phyloP scores from a whole-genome alignment of 2,797 vertebrate species.

The Otus scops region DNA sequence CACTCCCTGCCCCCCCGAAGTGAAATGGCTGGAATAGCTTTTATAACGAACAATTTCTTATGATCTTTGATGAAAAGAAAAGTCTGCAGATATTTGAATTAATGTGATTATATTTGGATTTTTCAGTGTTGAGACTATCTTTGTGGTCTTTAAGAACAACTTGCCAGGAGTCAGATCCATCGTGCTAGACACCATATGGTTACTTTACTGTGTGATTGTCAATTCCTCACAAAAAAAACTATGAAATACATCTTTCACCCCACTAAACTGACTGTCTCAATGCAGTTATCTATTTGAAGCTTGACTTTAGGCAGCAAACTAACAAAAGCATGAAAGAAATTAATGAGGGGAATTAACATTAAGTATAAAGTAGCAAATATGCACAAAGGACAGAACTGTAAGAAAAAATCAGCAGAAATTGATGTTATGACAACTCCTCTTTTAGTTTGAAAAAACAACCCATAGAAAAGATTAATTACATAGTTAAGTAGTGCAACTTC shows the following conservation, averaged over 20 bases:
- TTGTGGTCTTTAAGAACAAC: background rate
- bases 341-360: background rate
- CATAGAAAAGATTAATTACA: conserved; percentile 24
- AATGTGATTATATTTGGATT: background rate
- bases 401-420: background rate
- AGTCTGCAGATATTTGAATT: background rate
- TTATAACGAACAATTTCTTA: background rate
- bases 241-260: background rate
- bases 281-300: background rate
- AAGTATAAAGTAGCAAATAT: background rate
- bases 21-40: background rate
- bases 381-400: background rate
- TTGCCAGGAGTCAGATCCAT: background rate
- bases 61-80: background rate
- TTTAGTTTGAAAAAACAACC: background rate
- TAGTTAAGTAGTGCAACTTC: conserved; percentile 17
- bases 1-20: accelerated
- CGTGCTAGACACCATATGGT: background rate
- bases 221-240: background rate
- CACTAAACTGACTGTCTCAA: background rate
- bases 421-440: background rate
- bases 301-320: background rate
- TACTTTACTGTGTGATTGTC: background rate
- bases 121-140: background rate
- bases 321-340: background rate